Base-by-base conservation (phyloP, 2,797 vertebrate species). In the Microctenopoma stevenorrisi region DNA sequence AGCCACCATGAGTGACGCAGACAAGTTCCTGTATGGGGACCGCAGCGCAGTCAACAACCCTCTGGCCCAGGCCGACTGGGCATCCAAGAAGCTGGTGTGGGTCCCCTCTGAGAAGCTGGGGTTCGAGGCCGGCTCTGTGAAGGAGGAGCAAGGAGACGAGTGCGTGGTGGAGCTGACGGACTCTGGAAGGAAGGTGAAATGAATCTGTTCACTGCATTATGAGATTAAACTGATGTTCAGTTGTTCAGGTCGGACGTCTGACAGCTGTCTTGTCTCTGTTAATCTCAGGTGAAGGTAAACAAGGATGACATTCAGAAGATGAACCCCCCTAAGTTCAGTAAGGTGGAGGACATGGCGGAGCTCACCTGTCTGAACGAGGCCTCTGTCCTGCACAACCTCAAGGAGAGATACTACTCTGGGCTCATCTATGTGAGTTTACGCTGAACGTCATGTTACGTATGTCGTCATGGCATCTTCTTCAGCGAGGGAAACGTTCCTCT, bases 241-340 rank as follows among this genome's bases (percentile, higher is more conserved):
- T 43, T 7, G 22, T 44, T 38, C 25, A 40, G 37, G 7, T 37
- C 30, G 18, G 38, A 0, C 7, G 1, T 61, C 42, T 69, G 49
- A 74, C 48, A 8, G 14, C 0, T 14, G 30, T 50, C 25, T 47
- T 55, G 14, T 66, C 18, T 69, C 43, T 73, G 15, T 59, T 1
- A 60, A 61, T 63, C 46, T 61, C 62, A 98, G 88, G 93, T 98
- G 84, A 97, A 93, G 71, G 91, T 99, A 7, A 98, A 96, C 90
- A 99, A 99, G 88, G 98, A 99, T 64, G 97, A 99, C 88, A 95
- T 99, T 84, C 97, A 99, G 91, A 99, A 99, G 92, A 98, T 99
- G 97, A 99, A 99, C 76, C 97, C 97, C 0, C 97, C 97, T 61
- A 98, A 99, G 85, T 99, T 97, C 93, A 97, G 92, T 72, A 99